Conservation (phyloP, 2,113 vertebrate species). For the Heloderma charlesbogerti region DNA sequence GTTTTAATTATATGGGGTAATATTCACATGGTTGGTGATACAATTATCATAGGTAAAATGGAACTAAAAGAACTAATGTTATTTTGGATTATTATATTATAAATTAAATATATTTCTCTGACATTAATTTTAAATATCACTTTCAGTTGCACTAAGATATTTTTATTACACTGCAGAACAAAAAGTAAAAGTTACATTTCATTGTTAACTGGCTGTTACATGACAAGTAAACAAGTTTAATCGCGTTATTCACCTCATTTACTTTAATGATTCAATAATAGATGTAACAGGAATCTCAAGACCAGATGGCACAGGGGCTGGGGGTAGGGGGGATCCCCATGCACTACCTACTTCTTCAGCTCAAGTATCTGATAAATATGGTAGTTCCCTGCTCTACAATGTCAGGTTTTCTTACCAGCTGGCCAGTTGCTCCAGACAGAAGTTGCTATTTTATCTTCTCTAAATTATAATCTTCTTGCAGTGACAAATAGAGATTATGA, state of each 20-base stretch:
- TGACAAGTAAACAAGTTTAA: conserved; percentile 84
- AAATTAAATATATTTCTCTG: conserved; percentile 68
- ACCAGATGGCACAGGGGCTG: conserved; percentile 80
- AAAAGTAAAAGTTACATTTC: conserved; percentile 74
- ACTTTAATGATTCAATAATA: conserved; percentile 85
- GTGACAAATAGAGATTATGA: neutral
- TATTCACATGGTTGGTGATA: conserved; percentile 42
- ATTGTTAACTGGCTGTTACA: conserved; percentile 77
- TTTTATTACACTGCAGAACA: conserved; percentile 44
- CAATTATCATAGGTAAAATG: conserved; percentile 48
- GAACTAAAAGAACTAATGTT: conserved; percentile 50
- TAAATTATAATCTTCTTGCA: neutral
- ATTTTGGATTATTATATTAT: conserved; percentile 62
- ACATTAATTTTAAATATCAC: conserved; percentile 59
- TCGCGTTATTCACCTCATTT: conserved; percentile 83
- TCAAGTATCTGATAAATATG: conserved; percentile 81
- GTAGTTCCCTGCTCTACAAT: conserved; percentile 62
- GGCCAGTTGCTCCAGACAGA: conserved; percentile 70
- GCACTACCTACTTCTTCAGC: conserved; percentile 77
- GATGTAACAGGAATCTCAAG: conserved; percentile 81
- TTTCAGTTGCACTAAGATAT: neutral
- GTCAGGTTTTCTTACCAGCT: conserved; percentile 76
- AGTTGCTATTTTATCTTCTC: conserved; percentile 30
- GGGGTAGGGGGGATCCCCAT: conserved; percentile 64
- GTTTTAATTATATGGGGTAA: conserved; percentile 71